These are phyloP conservation scores for Coelopa frigida DNA, from an alignment of 1,140 invertebrate species.

Conservation along the genomic window DNA sequence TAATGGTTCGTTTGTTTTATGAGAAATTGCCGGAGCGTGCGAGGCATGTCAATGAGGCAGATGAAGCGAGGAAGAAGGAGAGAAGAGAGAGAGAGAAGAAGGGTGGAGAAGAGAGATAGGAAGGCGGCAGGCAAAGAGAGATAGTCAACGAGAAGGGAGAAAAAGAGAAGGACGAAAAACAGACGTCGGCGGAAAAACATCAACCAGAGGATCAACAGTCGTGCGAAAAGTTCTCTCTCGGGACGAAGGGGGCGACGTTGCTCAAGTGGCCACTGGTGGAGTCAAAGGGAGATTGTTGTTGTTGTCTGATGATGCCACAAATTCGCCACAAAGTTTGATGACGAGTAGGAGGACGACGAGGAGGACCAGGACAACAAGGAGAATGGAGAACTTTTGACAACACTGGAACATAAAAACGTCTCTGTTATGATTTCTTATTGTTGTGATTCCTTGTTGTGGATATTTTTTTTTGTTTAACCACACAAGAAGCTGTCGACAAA, in stretches of 20 bases:
- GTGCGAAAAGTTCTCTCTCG: constrained; percentile 1
- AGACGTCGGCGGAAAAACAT: constrained; percentile 10
- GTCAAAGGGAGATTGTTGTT: background rate
- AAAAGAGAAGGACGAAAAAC: background rate
- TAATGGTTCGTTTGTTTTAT: constrained; percentile 46
- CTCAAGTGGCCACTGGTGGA: background rate
- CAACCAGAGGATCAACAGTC: constrained; percentile 12
- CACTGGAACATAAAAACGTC: background rate
- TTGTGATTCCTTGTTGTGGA: too few species aligned
- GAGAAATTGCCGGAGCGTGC: constrained; percentile 45
- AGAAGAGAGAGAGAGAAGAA: too few species aligned
- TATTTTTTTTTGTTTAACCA: too few species aligned
- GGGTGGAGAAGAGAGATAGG: background rate
- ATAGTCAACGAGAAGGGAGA: background rate
- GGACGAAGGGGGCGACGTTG: background rate
- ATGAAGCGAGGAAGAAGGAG: too few species aligned
- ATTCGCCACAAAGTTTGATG: too few species aligned
- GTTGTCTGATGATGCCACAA: background rate
- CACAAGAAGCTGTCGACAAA: too few species aligned
- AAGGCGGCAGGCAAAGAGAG: background rate
- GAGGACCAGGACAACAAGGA: background rate
- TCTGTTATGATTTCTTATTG: too few species aligned
- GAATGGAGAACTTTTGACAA: background rate
- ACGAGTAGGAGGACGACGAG: too few species aligned
- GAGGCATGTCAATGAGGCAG: constrained; percentile 33